These are phyloP conservation scores for Manis crassicaudata DNA, from an alignment of 2,797 vertebrate species.

Conservation along the genomic window DNA sequence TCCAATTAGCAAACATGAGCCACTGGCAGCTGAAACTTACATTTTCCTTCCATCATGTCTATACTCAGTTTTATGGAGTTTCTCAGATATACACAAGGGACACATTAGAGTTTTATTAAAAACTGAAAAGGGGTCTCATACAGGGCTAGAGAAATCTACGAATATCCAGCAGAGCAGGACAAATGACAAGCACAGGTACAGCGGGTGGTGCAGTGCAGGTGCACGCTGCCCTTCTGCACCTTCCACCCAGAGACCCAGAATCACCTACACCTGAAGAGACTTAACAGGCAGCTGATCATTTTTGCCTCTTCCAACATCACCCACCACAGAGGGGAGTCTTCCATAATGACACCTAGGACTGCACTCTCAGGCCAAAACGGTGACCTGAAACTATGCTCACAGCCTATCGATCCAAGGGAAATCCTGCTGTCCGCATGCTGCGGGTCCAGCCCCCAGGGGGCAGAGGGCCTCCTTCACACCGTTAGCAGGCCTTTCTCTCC, in stretches of 20 bases:
- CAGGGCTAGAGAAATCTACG: conserved; percentile 31
- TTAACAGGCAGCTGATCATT: background rate
- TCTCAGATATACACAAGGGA: conserved; percentile 10
- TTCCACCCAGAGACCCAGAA: background rate
- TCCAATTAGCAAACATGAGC: conserved; percentile 50
- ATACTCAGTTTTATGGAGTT: background rate
- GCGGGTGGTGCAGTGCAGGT: background rate
- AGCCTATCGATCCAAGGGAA: background rate
- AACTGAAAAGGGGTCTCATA: conserved; percentile 24
- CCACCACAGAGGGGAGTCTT: background rate
- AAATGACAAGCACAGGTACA: background rate
- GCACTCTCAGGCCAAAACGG: background rate
- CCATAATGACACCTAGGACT: background rate
- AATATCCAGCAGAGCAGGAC: background rate
- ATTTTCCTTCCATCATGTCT: conserved; percentile 49
- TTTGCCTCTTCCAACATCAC: background rate
- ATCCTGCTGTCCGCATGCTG: background rate
- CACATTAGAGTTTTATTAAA: conserved; percentile 52
- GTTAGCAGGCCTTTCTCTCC: background rate
- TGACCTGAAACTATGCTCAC: background rate
- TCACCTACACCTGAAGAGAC: background rate
- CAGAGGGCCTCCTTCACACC: background rate
- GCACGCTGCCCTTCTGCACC: background rate
- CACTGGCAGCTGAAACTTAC: background rate
- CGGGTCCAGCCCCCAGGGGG: too few relatives aligned